Base-by-base conservation (phyloP, 2,888 invertebrate species). In the Eupithecia exiguata region DNA sequence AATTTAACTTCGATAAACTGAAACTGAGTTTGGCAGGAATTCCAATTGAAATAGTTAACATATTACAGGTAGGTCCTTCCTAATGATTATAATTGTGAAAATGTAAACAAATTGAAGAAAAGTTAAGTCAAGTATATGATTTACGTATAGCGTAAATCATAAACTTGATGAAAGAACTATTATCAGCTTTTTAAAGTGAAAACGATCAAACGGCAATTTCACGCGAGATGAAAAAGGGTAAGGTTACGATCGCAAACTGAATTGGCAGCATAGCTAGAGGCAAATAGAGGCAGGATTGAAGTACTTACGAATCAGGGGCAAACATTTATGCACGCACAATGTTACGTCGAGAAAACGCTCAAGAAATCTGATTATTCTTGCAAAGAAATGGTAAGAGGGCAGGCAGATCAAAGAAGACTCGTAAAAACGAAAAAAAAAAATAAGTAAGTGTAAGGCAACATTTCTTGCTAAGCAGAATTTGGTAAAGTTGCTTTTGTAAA, bases 211-310 rank as follows among this genome's bases (percentile, higher is more conserved):
- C 36, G 63, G 35, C 36, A 74, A 90, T 87, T 89, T 90, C 84
- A 88, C 84, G 84, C 40, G 40, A 88, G 87, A 88, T 86, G 83
- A 85, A 88, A 86, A 86, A 87, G 85, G 84, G 86, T 87, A 81
- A 79, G 84, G 84, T 88, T 88, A 87, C 67, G 71, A 43, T 85
- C 84, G 84, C 84, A 83, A 84, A 84, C 81, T 65, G 62, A 65
- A 70, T 70, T 70, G 62, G 62, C 74, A 46, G 46, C n/a, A 67
- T 68, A 62, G 68, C 63, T 49, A 49, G 61, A 25, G 68, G 53
- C 70, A 30, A 10, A 63, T 58, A 61, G 70, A 30, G 63, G 40
- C 35, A 49, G 70, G 40, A 63, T 18, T 46, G 5, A 66, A 43
- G 40, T 25, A 4, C 40, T 21, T n/a, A 40, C 0, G 18, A 38